phyloP scores from a whole-genome alignment of 2,888 invertebrate species.

The Vanessa cardui region DNA sequence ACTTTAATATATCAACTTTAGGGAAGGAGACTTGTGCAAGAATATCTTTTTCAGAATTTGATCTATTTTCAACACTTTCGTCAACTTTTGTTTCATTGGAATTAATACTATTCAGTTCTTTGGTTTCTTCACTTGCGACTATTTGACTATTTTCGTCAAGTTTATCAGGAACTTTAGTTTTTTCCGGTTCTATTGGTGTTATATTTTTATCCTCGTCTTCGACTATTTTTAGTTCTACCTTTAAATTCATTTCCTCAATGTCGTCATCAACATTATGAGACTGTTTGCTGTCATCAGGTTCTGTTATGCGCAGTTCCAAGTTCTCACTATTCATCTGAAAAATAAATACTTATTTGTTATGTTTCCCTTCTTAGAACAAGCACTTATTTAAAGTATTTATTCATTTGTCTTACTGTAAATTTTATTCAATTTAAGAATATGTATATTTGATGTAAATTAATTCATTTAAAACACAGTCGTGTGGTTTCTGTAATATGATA shows the following conservation, averaged over 20 bases:
- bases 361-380: too few relatives aligned
- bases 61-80: slow-evolving; percentile 44
- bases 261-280: slow-evolving; percentile 59
- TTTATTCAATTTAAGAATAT: too few relatives aligned
- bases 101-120: slow-evolving; percentile 23
- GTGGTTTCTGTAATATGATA: too few relatives aligned
- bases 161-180: slow-evolving; percentile 30
- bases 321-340: slow-evolving; percentile 63
- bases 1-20: slow-evolving; percentile 70
- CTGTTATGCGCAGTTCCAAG: slow-evolving; percentile 59
- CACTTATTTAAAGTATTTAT: too few relatives aligned
- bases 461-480: too few relatives aligned
- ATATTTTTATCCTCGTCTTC: slow-evolving; percentile 69
- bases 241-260: slow-evolving; percentile 65
- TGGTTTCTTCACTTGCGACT: slow-evolving; percentile 24
- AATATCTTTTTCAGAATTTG: slow-evolving; percentile 62
- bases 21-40: slow-evolving; percentile 61
- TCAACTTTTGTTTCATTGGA: slow-evolving; percentile 31
- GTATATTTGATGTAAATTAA: too few relatives aligned
- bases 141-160: slow-evolving; percentile 26
- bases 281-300: slow-evolving; percentile 50
- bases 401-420: too few relatives aligned
- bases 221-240: slow-evolving; percentile 75
- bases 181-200: slow-evolving; percentile 29
- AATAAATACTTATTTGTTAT: slow-evolving; percentile 9